Base-by-base conservation (phyloP, 2,113 vertebrate genomes). In the Gila orcuttii region DNA sequence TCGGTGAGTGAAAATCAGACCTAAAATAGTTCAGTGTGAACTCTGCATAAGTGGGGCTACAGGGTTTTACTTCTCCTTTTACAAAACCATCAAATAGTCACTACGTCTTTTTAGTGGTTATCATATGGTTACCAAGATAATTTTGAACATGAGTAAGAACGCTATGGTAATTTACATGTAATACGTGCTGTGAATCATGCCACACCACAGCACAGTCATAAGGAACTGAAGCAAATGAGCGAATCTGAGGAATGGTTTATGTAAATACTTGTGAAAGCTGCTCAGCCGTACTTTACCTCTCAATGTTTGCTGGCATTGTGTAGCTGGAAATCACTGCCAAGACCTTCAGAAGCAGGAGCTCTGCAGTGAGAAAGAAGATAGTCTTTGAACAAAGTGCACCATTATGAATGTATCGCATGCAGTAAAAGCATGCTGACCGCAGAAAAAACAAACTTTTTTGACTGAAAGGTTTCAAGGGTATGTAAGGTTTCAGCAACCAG, bases 321-420 rank as follows among this genome's bases (percentile, higher is more conserved):
- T 93, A 89, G 82, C 87, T 91, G 83, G 88, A 83, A 81, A 89
- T 89, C 25, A 87, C 64, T 13, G 95, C 94, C 42, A 96, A 93
- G 87, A 95, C 89, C 90, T 95, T 95, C 50, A 93, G 83, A n/a
- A 96, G 90, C 78, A 94, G 75, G 55, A 82, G 76, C 89, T 96
- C 95, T 96, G 87, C 23, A 84, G 87, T n/a, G 64, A 45, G 57
- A 66, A 60, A 69, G 52, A 59, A 45, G 45, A 23, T 8, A 21
- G 55, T 9, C 11, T 33, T 86, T 13, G 74, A 69, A 85, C 39
- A 75, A 73, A 31, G 28, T 42, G 42, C 45, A 28, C 50, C 25
- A 47, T 78, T 66, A 85, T 52, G 11, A 28, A 45, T 25, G 12
- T 2, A 80, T 4, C 11, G 23, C 59, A 42, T 19, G 23, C 78